Conservation (phyloP, 2,797 vertebrate genomes). For the Xenentodon cancila region DNA sequence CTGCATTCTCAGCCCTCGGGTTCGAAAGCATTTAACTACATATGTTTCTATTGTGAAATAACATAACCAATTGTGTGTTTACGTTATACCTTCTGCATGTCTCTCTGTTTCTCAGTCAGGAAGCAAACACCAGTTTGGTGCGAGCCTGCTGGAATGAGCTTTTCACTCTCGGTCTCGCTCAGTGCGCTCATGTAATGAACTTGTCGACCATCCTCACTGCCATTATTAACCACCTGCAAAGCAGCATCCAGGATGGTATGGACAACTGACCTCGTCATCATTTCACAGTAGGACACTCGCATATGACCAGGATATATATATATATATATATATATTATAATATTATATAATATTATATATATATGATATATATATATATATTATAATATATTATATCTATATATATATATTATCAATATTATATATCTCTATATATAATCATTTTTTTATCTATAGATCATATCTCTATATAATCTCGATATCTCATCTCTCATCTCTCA, state of each 20-base stretch:
- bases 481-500: no score
- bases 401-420: no score
- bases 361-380: no score
- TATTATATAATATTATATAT: no score
- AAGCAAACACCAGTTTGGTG: slow-evolving; percentile 94
- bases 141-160: slow-evolving; percentile 98
- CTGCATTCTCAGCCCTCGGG: slow-evolving; percentile 97
- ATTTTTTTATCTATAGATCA: no score
- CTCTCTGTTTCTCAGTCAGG: slow-evolving; percentile 84
- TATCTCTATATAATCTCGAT: no score
- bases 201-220: slow-evolving; percentile 96
- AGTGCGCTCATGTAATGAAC: slow-evolving; percentile 98
- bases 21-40: slow-evolving; percentile 69
- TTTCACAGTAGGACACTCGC: slow-evolving; percentile 62
- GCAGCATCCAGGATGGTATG: slow-evolving; percentile 96
- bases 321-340: not conserved
- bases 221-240: slow-evolving; percentile 97
- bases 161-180: slow-evolving; percentile 95
- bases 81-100: not conserved
- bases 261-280: slow-evolving; percentile 49
- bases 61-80: slow-evolving; percentile 1
- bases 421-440: no score
- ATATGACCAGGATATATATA: slow-evolving; percentile 14
- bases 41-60: not conserved
- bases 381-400: no score